Base-by-base conservation (phyloP, 2,797 vertebrate species). In the Cossypha niveicapilla region DNA sequence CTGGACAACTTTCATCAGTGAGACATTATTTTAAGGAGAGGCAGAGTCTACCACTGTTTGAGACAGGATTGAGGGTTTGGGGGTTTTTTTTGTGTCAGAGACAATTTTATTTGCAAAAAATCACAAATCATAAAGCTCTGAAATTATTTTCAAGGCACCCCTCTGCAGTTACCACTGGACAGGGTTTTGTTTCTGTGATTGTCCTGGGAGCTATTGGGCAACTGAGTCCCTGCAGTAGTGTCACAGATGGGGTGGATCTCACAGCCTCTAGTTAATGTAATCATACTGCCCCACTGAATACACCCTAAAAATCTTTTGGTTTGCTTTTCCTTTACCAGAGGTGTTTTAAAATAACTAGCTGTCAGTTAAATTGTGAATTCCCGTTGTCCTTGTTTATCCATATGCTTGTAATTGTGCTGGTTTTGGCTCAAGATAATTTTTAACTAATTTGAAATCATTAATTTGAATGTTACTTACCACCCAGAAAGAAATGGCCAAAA, bases 361-460 rank as follows among this genome's bases (percentile, higher is more conserved):
- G 22, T 34, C 60, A 37, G 35, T 86, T 65, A 61, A 47, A 77
- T 42, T 65, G 14, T 34, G 28, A 86, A 41, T 62, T 80, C 42
- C 27, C 75, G 68, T 62, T 86, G 72, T 80, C 89, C 68, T 61
- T 91, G 30, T 86, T 91, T 78, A 84, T 41, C 68, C 72, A 86
- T 90, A 76, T 90, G 76, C 76, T 90, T 95, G 37, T 56, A 92
- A 62, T 77, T 86, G 66, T 54, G 23, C 42, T 86, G 70, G 61
- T 56, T 89, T 95, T 11, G 2, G n/a, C 68, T 88, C 73, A 81
- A 72, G 62, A 88, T 62, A 25, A 75, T 84, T 92, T 92, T 86
- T 68, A 83, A 83, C 72, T 93, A 65, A 92, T 91, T 78, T 80
- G 54, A 92, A 94, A 93, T 81, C 15, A 86, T 84, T 88, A 68